Base-by-base conservation (phyloP, 1,140 invertebrate genomes). In the Neodiprion pinetum region DNA sequence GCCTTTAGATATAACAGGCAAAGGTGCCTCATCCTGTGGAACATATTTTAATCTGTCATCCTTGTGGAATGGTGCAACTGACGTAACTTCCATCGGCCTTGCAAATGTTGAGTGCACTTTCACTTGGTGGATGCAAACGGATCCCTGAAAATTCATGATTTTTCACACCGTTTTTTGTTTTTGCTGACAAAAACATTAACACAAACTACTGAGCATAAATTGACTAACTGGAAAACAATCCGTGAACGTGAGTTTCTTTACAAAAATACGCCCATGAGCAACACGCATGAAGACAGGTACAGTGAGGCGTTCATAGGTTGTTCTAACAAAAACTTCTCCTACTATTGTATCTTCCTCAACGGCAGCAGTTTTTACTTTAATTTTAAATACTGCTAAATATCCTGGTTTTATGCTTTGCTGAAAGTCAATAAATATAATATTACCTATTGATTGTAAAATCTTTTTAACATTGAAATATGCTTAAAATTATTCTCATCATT, bases 181-280 rank as follows among this genome's bases (percentile, higher is more conserved):
- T 14, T 21, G 61, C 61, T 65, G 2, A 65, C 12, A 65, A 17
- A 65, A 65, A 65, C 17, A 14, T 65, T 7, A 14, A 14, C 17
- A 17, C 53, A 73, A 12, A 67, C 14, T 28, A 74, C 23, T 61
- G 67, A 50, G 68, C 47, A 72, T 72, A 74, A 69, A 50, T 28
- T 53, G 72, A 91, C 92, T 92, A 90, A 95, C 94, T 50, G 96
- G 96, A 91, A 96, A 96, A 78, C 94, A 94, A 86, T 95, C 92
- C 74, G 93, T 91, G 85, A 96, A 95, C 67, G 92, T 87, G 14
- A 96, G 83, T 77, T 91, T 90, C 77, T 93, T 91, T 48, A 93
- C 89, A 28, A 91, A 89, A 65, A 93, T 89, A 78, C 89, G 90
- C 48, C 92, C 93, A 67, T 91, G 87, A 0, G 91, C 90, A 9